Evolutionary conservation across 2,888 invertebrate genomes (phyloP), one percentile per base, ranked within the genome.

Genomic region (Brachyopa scutellaris): DNA sequence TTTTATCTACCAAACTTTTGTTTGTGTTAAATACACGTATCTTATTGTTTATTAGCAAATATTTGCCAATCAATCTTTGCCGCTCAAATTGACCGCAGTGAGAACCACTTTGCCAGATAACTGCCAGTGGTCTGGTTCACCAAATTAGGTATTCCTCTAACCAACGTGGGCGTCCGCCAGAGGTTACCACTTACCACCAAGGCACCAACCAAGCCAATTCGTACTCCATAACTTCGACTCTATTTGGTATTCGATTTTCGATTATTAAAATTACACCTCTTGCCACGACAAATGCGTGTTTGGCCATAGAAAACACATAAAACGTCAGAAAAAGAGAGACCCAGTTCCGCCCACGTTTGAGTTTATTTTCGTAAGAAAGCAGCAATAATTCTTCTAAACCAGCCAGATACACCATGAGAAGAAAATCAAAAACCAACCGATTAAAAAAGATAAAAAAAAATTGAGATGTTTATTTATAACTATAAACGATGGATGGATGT

Each of bases 341-440:
- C 82, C 77, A 82, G 70, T 70, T 77, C 70, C 82, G 59, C 82
- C 82, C 77, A 82, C 82, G 59, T 77, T 82, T 21, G 53, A 69
- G 64, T 59, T 76, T 82, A 82, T 82, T 82, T 82, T 82, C 47
- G 77, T 53, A 70, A 69, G 76, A 80, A 70, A 80, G 69, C 55
- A 59, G 62, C 76, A 76, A 62, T 82, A 72, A 59, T 51, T 72
- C 77, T 76, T 64, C 45, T 53, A 66, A 74, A 31, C 38, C 47
- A 59, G 42, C 42, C 21, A 51, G 19, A 55, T 19, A 57, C 36
- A 74, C 45, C 31, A 53, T 26, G 36, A 69, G 19, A 47, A 29
- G 1, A 23, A 55, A 55, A 76, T 42, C 51, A 11, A 77, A 51
- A 57, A 66, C 13, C 33, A 55, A 40, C 62, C 59, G 47, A 49